phyloP scores from a whole-genome alignment of 37 sponge, comb jelly and placozoan species.

The Dysidea cf. avara region DNA sequence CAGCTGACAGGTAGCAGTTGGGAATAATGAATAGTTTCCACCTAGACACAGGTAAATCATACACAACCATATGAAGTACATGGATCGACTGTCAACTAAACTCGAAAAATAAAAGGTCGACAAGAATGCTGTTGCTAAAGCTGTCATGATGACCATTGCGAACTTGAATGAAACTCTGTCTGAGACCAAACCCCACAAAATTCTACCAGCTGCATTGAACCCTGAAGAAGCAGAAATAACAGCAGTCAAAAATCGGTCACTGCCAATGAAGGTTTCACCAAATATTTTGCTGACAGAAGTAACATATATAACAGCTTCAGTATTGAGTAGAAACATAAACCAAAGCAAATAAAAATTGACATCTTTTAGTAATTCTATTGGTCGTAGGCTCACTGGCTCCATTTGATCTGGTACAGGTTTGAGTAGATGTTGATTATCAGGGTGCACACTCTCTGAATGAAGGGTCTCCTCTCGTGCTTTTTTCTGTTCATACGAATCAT shows the following conservation, averaged over 20 bases:
- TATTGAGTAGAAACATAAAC: conserved; percentile 62
- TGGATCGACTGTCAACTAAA: conserved; percentile 3
- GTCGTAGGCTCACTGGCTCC: conserved; percentile 34
- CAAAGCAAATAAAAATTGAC: conserved; percentile 77
- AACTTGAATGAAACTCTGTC: conserved; percentile 64
- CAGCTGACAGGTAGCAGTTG: conserved; percentile 60
- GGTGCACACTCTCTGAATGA: too few species aligned
- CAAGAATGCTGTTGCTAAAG: conserved; percentile 24
- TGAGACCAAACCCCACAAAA: conserved; percentile 72
- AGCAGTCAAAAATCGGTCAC: conserved; percentile 72
- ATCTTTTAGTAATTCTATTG: conserved; percentile 55
- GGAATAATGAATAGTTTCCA: conserved; percentile 70
- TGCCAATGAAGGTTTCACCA: conserved; percentile 27
- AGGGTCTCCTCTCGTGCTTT: too few species aligned
- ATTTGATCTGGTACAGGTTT: too few species aligned
- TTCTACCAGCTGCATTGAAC: conserved; percentile 70
- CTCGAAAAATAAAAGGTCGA: conserved; percentile 40
- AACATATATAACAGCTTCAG: conserved; percentile 45
- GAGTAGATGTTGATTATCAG: too few species aligned
- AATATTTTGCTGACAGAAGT: conserved; percentile 70
- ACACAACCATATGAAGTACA: conserved; percentile 76
- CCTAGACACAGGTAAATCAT: conserved; percentile 88
- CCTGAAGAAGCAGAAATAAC: conserved; percentile 46
- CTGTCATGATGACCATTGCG: conserved; percentile 44
- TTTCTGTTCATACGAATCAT: too few species aligned